Percentiles rank a stretch among this genome's conserved stretches.
These are phyloP conservation scores for Mionectes olivaceus DNA, from an alignment of 2,797 vertebrate species.

Conservation along the genomic window DNA sequence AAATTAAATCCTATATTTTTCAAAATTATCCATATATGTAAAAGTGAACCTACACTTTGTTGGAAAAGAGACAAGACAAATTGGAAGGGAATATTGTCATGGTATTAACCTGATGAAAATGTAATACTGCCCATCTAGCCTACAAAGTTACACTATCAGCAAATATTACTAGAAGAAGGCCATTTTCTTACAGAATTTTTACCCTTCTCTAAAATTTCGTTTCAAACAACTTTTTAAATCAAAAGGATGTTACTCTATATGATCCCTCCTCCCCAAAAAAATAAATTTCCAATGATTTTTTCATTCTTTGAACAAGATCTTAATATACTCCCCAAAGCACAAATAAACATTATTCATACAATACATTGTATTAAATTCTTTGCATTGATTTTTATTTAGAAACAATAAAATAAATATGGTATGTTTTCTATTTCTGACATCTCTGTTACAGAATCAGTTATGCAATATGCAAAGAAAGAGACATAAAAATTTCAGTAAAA, in stretches of 20 bases:
- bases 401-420: background rate
- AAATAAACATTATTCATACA: background rate
- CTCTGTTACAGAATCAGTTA: background rate
- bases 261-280: rapidly evolving
- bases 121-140: background rate
- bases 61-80: background rate
- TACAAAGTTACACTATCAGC: background rate
- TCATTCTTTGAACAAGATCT: background rate
- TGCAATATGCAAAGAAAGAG: background rate
- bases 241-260: background rate
- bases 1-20: background rate
- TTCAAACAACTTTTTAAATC: background rate
- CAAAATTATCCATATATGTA: background rate
- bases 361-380: background rate
- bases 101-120: background rate
- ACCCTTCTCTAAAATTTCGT: background rate
- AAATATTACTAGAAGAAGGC: background rate
- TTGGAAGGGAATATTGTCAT: background rate
- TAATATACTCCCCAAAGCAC: background rate
- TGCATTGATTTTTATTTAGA: background rate
- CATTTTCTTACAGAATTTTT: background rate
- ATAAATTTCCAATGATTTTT: background rate
- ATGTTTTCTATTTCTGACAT: background rate
- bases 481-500: background rate
- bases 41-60: background rate